Conservation (phyloP, 2,888 invertebrate species). For the Onthophagus sagittarius region DNA sequence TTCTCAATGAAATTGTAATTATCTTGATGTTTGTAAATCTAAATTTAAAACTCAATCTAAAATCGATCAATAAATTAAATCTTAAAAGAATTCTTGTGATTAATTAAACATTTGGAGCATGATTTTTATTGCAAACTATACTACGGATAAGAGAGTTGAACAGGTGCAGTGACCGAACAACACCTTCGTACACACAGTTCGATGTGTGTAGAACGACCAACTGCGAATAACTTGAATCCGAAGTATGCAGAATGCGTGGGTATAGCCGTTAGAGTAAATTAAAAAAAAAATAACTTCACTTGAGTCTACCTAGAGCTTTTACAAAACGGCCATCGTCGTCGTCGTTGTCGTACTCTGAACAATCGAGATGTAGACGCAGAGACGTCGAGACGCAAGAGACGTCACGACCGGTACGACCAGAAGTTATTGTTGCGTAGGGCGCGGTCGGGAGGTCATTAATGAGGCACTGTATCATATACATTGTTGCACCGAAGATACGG, state of each 20-base stretch:
- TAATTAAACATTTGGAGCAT: neutral
- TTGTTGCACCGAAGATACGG: neutral
- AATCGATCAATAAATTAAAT: no score
- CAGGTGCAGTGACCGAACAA: neutral
- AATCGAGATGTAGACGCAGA: neutral
- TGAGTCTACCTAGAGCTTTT: neutral
- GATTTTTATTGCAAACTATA: neutral
- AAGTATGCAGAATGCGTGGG: neutral
- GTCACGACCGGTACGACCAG: neutral
- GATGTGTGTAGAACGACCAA: neutral
- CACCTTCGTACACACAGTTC: neutral
- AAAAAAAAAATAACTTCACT: neutral
- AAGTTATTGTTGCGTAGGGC: neutral
- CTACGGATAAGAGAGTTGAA: neutral
- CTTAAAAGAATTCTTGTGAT: no score
- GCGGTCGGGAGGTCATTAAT: neutral
- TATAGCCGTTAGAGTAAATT: neutral
- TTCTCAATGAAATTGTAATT: neutral
- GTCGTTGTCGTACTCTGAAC: neutral
- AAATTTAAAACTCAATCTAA: no score
- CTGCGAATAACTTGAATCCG: neutral
- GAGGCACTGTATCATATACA: neutral
- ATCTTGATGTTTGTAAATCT: neutral
- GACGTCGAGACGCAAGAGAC: neutral
- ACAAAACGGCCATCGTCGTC: neutral